Evolutionary conservation across 1,140 invertebrate genomes (phyloP), one percentile per base, ranked within the genome.

Genomic region (Helicorthomorpha holstii): DNA sequence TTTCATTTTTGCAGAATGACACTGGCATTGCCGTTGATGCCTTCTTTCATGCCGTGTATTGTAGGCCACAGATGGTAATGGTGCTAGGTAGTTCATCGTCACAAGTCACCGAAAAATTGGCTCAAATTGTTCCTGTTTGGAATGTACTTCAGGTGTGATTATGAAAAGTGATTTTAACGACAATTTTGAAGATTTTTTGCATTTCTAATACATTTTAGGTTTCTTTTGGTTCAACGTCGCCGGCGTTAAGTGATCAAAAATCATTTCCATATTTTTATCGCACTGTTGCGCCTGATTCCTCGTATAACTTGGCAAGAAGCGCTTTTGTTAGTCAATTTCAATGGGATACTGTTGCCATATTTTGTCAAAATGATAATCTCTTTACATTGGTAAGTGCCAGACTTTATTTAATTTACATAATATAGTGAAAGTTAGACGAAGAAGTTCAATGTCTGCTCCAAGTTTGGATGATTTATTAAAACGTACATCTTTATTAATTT

Each of bases 121-220:
- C 87, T 3, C 85, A 90, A 68, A 82, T 92, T 51, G 83, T 86
- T 12, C 83, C 85, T 12, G 86, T 90, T 62, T 90, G 85, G 86
- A 91, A 90, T 63, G 82, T 92, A 56, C 75, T 91, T 10, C 82
- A 92, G 75, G 84, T 87, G 70, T 34, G 7, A 34, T 34, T 7
- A 34, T 34, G 16, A n/a, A n/a, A n/a, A n/a, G n/a, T n/a, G n/a
- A n/a, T n/a, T n/a, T n/a, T n/a, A 26, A 49, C 27, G 16, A 23
- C 29, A 3, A 16, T 23, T 16, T 21, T 44, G 45, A 51, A 3
- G 22, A 25, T 43, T 45, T 46, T 26, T 45, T 25, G 2, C 10
- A 42, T n/a, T 44, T 19, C 10, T 50, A 46, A 43, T 50, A 48
- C 49, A 43, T 62, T 61, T 44, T 65, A 85, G 82, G 80, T 91